Percentiles rank a stretch among this genome's conserved stretches.
Evolutionary conservation across 2,797 vertebrate species (phyloP).

Genomic region (Denticeps clupeoides): DNA sequence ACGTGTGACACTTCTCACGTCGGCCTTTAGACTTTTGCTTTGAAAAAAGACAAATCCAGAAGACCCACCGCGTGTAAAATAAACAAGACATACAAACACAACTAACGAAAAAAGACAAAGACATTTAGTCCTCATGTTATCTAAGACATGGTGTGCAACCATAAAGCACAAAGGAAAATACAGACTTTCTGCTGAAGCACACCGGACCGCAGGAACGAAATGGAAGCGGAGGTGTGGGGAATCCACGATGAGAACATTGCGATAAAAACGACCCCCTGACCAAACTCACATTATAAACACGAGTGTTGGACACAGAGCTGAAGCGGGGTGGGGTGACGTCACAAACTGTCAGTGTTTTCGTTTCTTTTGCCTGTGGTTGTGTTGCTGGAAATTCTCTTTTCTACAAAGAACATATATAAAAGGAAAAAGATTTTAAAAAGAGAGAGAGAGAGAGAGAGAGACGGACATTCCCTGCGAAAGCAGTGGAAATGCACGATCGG

Average conservation of each 20-base stretch:
- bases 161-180: conserved; percentile 10
- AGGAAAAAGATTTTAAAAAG: conserved; percentile 22
- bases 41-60: background rate
- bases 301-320: conserved; percentile 55
- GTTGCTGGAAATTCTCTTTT: conserved; percentile 76
- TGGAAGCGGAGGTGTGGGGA: no score
- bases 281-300: conserved; percentile 45
- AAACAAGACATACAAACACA: background rate
- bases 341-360: conserved; percentile 73
- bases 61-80: background rate
- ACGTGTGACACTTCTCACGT: conserved; percentile 76
- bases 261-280: conserved; percentile 28
- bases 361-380: conserved; percentile 89
- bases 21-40: background rate
- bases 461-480: conserved; percentile 49
- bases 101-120: conserved; percentile 5
- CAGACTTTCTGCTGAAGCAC: background rate
- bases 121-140: conserved; percentile 82
- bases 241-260: conserved; percentile 44
- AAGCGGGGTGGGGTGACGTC: conserved; percentile 39
- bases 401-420: conserved; percentile 51
- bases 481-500: conserved; percentile 8
- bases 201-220: no score
- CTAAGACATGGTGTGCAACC: conserved; percentile 70
- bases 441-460: conserved; percentile 59